Evolutionary conservation across 2,113 vertebrate genomes (phyloP), one percentile per base, ranked within the genome.

Genomic region (Sialia sialis): DNA sequence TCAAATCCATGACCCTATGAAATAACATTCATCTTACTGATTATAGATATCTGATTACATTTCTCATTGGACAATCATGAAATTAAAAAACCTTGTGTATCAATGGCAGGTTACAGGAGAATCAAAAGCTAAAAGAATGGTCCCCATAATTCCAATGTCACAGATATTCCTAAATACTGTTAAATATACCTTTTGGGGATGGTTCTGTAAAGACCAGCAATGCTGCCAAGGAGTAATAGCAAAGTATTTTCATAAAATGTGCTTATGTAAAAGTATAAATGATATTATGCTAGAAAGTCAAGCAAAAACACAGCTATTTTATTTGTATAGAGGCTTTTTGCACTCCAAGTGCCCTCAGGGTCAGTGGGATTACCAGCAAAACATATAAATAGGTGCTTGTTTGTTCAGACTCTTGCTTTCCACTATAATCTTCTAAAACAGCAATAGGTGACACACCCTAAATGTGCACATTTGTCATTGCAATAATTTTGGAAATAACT

Each of bases 111-210:
- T 66, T 85, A 20, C 9, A 58, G 18, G 22, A 66, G 13, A 79
- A 49, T 58, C 48, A 48, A 49, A 87, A 49, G 44, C 1, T 32
- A 21, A 58, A 48, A 11, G 6, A 29, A 7, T 0, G 0, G 1
- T 36, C 11, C 7, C 3, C 44, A 4, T 60, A 54, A 10, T 7
- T 73, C n/a, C 60, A 82, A 36, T 86, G 30, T 51, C 21, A 39
- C 22, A 46, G 29, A 41, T 64, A 91, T 60, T 82, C 13, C 19
- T 69, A 26, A 16, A n/a, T 49, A 5, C 1, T 86, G 5, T 56
- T 63, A 74, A 70, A 66, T 52, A 30, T 10, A 62, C 26, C 41
- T 83, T 82, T 39, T 16, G 7, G 1, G 12, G 14, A 3, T 81
- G 9, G 6, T 67, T 49, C 30, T 44, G 10, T 41, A 56, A 29